Conservation (phyloP, 2,113 vertebrate genomes). For the Corynorhinus townsendii region DNA sequence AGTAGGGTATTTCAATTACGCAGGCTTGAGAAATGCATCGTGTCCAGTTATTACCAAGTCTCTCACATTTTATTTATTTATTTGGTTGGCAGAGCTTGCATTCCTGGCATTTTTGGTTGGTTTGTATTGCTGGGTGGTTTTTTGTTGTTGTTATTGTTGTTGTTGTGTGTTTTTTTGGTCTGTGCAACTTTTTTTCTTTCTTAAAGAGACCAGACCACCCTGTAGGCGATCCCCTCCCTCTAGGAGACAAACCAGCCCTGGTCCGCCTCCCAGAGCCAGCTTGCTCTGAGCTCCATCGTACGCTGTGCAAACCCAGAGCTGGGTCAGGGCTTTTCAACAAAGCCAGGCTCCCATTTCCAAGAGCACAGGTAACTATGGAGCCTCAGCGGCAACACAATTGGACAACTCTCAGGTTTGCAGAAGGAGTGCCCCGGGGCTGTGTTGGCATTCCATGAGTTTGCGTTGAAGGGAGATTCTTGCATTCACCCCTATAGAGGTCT, state of each 20-base stretch:
- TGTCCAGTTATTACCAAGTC: conserved; percentile 66
- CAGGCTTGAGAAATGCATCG: conserved; percentile 50
- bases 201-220: conserved; percentile 72
- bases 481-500: neutral
- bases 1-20: neutral
- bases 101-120: conserved; percentile 74
- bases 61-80: conserved; percentile 74
- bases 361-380: neutral
- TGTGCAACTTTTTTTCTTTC: conserved; percentile 41
- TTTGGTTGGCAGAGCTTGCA: conserved; percentile 72
- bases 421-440: neutral
- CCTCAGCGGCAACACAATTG: conserved; percentile 4
- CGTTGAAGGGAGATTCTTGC: neutral
- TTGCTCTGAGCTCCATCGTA: neutral
- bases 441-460: neutral
- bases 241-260: conserved; percentile 1
- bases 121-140: conserved; percentile 52
- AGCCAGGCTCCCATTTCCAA: neutral
- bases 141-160: conserved; percentile 36
- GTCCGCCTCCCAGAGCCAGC: neutral
- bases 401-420: conserved; percentile 40
- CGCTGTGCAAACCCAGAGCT: conserved; percentile 8
- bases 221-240: neutral
- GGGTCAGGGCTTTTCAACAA: conserved; percentile 30
- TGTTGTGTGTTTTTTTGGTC: neutral